A percentile compares a stretch with the other conserved stretches of the same genome.
These are phyloP conservation scores for Neocrepidodera transversa DNA, from an alignment of 2,888 invertebrate genomes.

Conservation along the genomic window DNA sequence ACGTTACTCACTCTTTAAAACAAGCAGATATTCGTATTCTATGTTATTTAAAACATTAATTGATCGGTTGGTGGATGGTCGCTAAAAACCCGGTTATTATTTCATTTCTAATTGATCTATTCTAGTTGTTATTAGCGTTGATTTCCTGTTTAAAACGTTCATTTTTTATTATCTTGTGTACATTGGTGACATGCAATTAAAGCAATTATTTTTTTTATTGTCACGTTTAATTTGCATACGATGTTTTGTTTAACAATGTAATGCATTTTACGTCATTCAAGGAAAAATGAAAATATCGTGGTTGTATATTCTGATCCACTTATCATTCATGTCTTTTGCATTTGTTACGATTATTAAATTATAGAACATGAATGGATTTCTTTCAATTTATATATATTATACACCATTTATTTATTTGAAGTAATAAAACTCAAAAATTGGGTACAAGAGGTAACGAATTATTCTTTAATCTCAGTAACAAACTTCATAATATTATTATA, in stretches of 20 bases:
- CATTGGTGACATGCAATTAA: slow-evolving; percentile 18
- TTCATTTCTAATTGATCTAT: slow-evolving; percentile 25
- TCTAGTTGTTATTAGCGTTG: slow-evolving; percentile 22
- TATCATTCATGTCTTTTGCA: slow-evolving; percentile 2
- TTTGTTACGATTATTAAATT: neutral
- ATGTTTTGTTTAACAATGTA: neutral
- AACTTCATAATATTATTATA: too few relatives aligned
- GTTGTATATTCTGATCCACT: neutral
- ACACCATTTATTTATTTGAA: too few relatives aligned
- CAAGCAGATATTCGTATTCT: slow-evolving; percentile 28
- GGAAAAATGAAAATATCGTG: neutral
- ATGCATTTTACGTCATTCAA: neutral
- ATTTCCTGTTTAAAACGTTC: slow-evolving; percentile 26
- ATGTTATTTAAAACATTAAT: slow-evolving; percentile 36
- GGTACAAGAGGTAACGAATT: too few relatives aligned
- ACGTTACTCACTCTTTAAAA: slow-evolving; percentile 21
- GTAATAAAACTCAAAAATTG: too few relatives aligned
- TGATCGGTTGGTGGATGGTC: slow-evolving; percentile 22
- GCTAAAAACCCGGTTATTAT: slow-evolving; percentile 26
- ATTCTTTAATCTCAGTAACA: too few relatives aligned
- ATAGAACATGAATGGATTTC: neutral
- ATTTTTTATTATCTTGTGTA: slow-evolving; percentile 21
- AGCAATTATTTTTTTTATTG: slow-evolving; percentile 19
- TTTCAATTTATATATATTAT: too few relatives aligned
- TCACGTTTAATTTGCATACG: slow-evolving; percentile 11